These are phyloP conservation scores for Vanessa tameamea DNA, from an alignment of 1,140 invertebrate species.

Conservation along the genomic window DNA sequence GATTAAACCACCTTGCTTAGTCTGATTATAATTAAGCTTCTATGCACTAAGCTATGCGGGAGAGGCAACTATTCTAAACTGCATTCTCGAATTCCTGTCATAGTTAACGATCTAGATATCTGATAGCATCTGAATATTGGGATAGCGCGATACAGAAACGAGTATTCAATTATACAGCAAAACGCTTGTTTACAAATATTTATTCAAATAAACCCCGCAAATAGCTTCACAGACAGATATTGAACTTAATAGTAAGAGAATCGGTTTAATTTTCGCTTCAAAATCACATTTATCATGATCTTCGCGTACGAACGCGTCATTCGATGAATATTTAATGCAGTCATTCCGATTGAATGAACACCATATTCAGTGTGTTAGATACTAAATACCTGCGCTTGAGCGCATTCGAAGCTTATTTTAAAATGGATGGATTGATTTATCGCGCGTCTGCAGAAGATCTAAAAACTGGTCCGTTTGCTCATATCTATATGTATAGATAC, in stretches of 20 bases:
- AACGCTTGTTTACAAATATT: conserved; percentile 58
- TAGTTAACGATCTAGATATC: conserved; percentile 58
- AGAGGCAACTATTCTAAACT: conserved; percentile 45
- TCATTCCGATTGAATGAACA: conserved; percentile 45
- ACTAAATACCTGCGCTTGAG: conserved; percentile 44
- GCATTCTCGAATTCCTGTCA: conserved; percentile 61
- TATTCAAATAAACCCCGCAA: conserved; percentile 39
- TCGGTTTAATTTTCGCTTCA: conserved; percentile 45
- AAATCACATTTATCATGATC: conserved; percentile 54
- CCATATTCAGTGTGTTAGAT: conserved; percentile 47
- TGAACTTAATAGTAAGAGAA: conserved; percentile 39
- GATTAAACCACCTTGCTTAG: neutral
- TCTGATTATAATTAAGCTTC: conserved; percentile 20
- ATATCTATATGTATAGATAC: neutral
- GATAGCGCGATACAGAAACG: conserved; percentile 48
- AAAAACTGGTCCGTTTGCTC: conserved; percentile 27
- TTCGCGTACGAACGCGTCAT: conserved; percentile 38
- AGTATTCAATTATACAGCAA: conserved; percentile 55
- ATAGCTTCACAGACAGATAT: conserved; percentile 30
- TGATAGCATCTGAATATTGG: conserved; percentile 53
- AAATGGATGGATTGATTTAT: conserved; percentile 40
- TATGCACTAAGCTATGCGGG: conserved; percentile 39
- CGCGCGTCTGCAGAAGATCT: conserved; percentile 7
- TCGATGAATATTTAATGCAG: conserved; percentile 54
- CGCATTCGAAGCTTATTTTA: conserved; percentile 34